Base-by-base conservation (phyloP, 2,113 vertebrate species). In the Tapirus terrestris region DNA sequence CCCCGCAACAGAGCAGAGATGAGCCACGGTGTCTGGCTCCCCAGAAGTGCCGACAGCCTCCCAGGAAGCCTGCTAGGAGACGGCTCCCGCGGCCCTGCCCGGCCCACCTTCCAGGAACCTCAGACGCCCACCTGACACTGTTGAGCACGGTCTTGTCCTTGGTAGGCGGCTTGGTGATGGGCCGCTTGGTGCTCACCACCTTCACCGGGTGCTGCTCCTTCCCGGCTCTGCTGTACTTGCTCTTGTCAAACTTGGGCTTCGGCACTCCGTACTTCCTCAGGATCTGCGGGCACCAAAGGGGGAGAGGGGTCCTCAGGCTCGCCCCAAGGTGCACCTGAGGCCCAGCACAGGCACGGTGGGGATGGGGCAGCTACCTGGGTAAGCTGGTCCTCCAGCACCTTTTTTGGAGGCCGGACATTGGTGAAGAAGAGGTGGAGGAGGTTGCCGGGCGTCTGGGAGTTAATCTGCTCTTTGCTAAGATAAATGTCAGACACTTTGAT, bases 401-500 rank as follows among this genome's bases (percentile, higher is more conserved):
- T 99, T 98, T 99, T 99, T 1, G 99, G 99, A 51, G 99, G 99
- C 27, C 99, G 99, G 88, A 99, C 99, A 0, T 99, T 99, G 86
- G 99, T 99, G 98, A 99, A 99, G 98, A 99, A 99, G 51, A 99
- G 98, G 27, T 99, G 99, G 12, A 99, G 99, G 1, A 99, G 99
- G 92, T 99, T 99, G 21, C 99, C 99, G 0, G 99, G 99, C 0
- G 99, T 99, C 99, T 99, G 99, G 48, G 99, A 99, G 97, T 99
- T 99, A 97, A 99, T 99, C 98, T 99, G 99, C 97, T 99, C 99
- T 97, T 99, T 99, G 98, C 99, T 99, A 23, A 99, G 99, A 96
- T 99, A 99, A 98, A 99, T 99, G 97, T 99, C 99, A 1, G 99
- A 99, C 51, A 99, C 99, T 97, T 99, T 99, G 61, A 99, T 98